Evolutionary conservation across 1,140 invertebrate genomes (phyloP), one percentile per base, ranked within the genome.

Genomic region (Dryas iulia): DNA sequence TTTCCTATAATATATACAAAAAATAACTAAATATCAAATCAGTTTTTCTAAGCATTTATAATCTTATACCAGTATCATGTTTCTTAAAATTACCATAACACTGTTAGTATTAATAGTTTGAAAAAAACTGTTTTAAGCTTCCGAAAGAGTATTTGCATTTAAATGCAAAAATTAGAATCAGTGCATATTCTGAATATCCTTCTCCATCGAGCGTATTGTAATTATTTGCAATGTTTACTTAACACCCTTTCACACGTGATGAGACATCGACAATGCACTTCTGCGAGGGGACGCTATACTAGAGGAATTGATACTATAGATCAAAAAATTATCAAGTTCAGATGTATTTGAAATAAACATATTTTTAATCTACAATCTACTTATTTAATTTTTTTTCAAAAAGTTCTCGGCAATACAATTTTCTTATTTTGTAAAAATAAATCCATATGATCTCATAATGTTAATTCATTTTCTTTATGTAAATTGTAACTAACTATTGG

Each of bases 151-250:
- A 82, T 87, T 85, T 81, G 83, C 80, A 90, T 91, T 86, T 81
- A 89, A 90, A 90, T 90, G 77, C 72, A 76, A 78, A 75, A 83
- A 83, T 84, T 79, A 86, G 47, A 84, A 87, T 88, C 79, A 79
- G 84, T 83, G 78, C 75, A 72, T 66, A 70, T 89, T 86, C 81
- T 69, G 54, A 62, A 74, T 76, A 68, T 76, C 66, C 74, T 76
- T 62, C 61, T 76, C 71, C 71, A 71, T 70, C 69, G 72, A 74
- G 68, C 63, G 75, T 83, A 89, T 90, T 87, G 89, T 92, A 92
- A 92, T 92, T 89, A 91, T 92, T 90, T 86, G 87, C 92, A 92
- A 92, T 92, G 92, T 92, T 92, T 92, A 92, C 90, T 92, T 92
- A 92, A 89, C 89, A 92, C 92, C 92, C 90, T 91, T 91, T 92